phyloP scores from a whole-genome alignment of 2,797 vertebrate genomes.

The Sciaenops ocellatus region DNA sequence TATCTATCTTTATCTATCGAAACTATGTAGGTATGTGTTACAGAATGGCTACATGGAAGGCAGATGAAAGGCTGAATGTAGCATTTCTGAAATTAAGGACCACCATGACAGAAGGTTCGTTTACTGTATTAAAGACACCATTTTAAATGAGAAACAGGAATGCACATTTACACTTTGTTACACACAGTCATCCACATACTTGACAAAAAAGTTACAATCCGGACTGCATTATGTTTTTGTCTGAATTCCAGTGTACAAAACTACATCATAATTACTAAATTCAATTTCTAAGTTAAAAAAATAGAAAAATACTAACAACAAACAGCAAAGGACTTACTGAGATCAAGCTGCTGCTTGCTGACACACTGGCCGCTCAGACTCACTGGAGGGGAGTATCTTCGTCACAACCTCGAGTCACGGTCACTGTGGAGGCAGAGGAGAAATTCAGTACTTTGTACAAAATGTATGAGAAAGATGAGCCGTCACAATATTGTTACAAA shows the following conservation, averaged over 20 bases:
- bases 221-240: not conserved
- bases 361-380: slow-evolving; percentile 5
- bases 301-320: not conserved
- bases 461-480: not conserved
- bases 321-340: slow-evolving; percentile 14
- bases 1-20: no score
- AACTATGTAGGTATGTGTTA: not conserved
- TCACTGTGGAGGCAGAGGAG: slow-evolving; percentile 18
- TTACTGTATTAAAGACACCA: not conserved
- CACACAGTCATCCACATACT: not conserved
- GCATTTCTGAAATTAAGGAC: not conserved
- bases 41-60: not conserved
- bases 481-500: slow-evolving; percentile 44
- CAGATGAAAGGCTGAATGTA: not conserved
- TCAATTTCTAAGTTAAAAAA: not conserved
- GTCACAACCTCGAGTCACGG: slow-evolving; percentile 47
- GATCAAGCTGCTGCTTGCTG: slow-evolving; percentile 29
- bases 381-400: slow-evolving; percentile 20
- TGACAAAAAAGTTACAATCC: not conserved
- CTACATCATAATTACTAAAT: not conserved
- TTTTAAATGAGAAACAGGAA: not conserved
- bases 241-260: not conserved
- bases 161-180: not conserved
- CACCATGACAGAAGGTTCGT: not conserved
- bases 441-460: not conserved